Percentiles rank a stretch among this genome's conserved stretches.
phyloP scores from a whole-genome alignment of 2,888 invertebrate species.

The Galeruca laticollis region DNA sequence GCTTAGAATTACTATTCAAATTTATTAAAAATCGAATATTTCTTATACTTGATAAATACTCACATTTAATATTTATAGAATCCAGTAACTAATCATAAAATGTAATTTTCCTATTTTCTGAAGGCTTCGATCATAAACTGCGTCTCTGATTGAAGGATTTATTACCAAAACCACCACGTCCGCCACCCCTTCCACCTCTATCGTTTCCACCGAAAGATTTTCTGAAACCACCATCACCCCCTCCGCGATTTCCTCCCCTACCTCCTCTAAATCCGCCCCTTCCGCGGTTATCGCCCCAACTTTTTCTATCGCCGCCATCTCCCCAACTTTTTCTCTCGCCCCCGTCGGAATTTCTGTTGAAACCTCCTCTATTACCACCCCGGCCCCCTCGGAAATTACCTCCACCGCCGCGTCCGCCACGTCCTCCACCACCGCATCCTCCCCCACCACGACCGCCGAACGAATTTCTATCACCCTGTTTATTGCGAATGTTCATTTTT shows the following conservation, averaged over 20 bases:
- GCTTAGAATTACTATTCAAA: too few relatives aligned
- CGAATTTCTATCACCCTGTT: slow-evolving; percentile 52
- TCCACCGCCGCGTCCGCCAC: slow-evolving; percentile 28
- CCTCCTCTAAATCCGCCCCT: slow-evolving; percentile 51
- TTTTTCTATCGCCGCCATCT: slow-evolving; percentile 39
- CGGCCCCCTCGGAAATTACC: slow-evolving; percentile 29
- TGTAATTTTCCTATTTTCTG: slow-evolving; percentile 81
- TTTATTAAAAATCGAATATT: too few relatives aligned
- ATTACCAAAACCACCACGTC: slow-evolving; percentile 50
- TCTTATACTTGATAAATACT: slow-evolving; percentile 36
- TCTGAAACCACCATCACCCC: slow-evolving; percentile 55
- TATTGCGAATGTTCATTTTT: slow-evolving; percentile 19
- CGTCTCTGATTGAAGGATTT: slow-evolving; percentile 72
- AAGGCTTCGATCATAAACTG: slow-evolving; percentile 71
- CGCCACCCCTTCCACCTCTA: slow-evolving; percentile 54
- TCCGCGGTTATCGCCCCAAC: slow-evolving; percentile 56
- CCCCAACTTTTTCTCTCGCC: slow-evolving; percentile 36
- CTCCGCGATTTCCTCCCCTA: slow-evolving; percentile 54
- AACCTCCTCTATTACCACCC: slow-evolving; percentile 38
- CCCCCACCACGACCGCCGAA: slow-evolving; percentile 48
- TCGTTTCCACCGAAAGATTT: slow-evolving; percentile 44
- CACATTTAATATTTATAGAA: slow-evolving; percentile 45
- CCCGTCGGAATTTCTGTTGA: slow-evolving; percentile 19
- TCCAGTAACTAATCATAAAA: slow-evolving; percentile 69
- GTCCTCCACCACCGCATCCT: slow-evolving; percentile 40